Base-by-base conservation (phyloP, 2,888 invertebrate genomes). In the Ceraclea dissimilis region DNA sequence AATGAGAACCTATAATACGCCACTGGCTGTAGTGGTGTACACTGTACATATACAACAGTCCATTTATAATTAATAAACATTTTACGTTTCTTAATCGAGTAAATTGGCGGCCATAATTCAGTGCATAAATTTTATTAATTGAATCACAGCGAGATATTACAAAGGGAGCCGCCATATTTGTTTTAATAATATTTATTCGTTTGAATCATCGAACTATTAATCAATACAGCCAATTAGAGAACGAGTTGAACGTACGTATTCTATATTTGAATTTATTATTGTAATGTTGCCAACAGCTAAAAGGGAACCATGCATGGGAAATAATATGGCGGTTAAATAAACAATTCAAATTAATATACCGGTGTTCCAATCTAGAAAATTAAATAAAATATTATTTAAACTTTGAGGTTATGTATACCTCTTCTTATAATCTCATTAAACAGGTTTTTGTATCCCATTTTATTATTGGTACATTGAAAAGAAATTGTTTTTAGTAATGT, bases 191-290 rank as follows among this genome's bases (percentile, higher is more conserved):
- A 59, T 59, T 59, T 59, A 59, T 59, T 59, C 57, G 51, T 57
- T 57, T 52, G 49, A 55, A 60, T 57, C 54, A 55, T 51, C 52
- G 49, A 57, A 51, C 60, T 54, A 60, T 60, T 60, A 60, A 60
- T 60, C 60, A 60, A 57, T 57, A 56, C 54, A 53, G 52, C 57
- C 60, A 60, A 60, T 60, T 60, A 60, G 60, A 57, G 47, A 51
- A 48, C 49, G 54, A 39, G 22, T 33, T 18, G 54, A 39, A 49
- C 22, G 53, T 39, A 16, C 13, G 39, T 39, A 39, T 39, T 26
- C 10, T 26, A 26, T 26, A 6, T 26, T 26, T 26, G 10, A 26
- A 26, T 26, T 26, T 26, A 6, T 6, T 6, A 26, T 26, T 26
- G 26, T 26, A 49, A 49, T 44, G 54, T 54, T 54, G 54, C 31